phyloP scores from a whole-genome alignment of 2,113 vertebrate species.

The Rissa tridactyla region DNA sequence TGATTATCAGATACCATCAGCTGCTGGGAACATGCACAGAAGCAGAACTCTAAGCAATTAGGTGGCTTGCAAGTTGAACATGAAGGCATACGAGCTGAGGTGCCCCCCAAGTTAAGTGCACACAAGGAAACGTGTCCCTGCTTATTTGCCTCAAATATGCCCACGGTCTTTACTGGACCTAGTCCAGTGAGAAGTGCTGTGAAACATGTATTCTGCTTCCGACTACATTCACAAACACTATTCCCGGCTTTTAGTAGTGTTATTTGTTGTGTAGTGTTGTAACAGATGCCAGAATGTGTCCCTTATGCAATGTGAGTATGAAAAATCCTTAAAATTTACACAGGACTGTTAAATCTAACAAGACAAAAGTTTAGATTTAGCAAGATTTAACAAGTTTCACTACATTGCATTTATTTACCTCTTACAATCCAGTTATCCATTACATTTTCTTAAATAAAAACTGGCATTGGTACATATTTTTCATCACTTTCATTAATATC shows the following conservation, averaged over 20 bases:
- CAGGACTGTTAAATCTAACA: neutral
- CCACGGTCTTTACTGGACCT: neutral
- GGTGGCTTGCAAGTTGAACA: neutral
- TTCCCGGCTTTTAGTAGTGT: neutral
- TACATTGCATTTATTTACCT: neutral
- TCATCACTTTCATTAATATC: neutral
- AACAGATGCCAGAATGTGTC: neutral
- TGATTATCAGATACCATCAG: neutral
- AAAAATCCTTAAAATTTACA: neutral
- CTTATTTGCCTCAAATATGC: neutral
- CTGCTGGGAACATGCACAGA: neutral
- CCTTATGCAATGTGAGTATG: neutral
- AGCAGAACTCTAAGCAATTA: neutral
- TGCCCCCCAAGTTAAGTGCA: neutral
- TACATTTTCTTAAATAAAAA: conserved; percentile 5
- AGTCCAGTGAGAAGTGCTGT: neutral
- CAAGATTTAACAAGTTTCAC: neutral
- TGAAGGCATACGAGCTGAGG: rapidly evolving
- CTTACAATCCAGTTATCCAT: neutral
- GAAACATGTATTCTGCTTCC: neutral
- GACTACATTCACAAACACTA: neutral
- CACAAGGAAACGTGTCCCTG: neutral
- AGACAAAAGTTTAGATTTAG: neutral
- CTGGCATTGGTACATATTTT: neutral
- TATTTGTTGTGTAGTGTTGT: neutral